Evolutionary conservation across 2,797 vertebrate genomes (phyloP), one percentile per base, ranked within the genome.

Genomic region (Scarus forsteni): DNA sequence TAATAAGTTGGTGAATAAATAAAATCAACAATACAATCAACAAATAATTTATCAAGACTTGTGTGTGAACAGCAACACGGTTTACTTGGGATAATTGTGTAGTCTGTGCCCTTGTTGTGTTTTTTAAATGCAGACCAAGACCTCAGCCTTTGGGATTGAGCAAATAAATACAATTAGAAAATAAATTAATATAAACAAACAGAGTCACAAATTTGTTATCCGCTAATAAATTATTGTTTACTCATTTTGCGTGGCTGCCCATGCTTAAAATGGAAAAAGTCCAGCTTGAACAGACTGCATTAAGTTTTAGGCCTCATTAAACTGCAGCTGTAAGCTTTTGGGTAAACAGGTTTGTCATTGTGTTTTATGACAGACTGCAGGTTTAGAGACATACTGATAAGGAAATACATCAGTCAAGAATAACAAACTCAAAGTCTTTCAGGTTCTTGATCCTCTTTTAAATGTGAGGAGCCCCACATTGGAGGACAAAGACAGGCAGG

Each of bases 221-320:
- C 43, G 8, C 80, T 85, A 83, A 91, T 88, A 82, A 81, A 85
- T 76, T 48, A 75, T 49, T 93, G 89, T 93, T 90, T 92, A 91
- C 84, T 81, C 50, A 74, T 44, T 35, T 66, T 53, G 82, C 88
- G 73, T 88, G 86, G 72, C 40, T 65, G 79, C 80, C 69, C 91
- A 90, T 49, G 84, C 85, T 64, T 79, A 38, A 85, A 92, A 90
- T 87, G 43, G 57, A 83, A 84, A 86, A 81, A 69, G 58, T 77
- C 68, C 66, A 68, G 69, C 67, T 48, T 16, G 55, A 88, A 86
- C 18, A 85, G 42, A 38, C 11, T 69, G 67, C 75, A 87, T 83
- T 84, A 79, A 63, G 63, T 88, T 88, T 55, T 34, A 74, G 5
- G 62, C 60, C 65, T 88, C 84, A 89, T 93, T 91, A 86, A 78